phyloP scores from a whole-genome alignment of 1,140 invertebrate genomes.

The Mactra quadrangularis region DNA sequence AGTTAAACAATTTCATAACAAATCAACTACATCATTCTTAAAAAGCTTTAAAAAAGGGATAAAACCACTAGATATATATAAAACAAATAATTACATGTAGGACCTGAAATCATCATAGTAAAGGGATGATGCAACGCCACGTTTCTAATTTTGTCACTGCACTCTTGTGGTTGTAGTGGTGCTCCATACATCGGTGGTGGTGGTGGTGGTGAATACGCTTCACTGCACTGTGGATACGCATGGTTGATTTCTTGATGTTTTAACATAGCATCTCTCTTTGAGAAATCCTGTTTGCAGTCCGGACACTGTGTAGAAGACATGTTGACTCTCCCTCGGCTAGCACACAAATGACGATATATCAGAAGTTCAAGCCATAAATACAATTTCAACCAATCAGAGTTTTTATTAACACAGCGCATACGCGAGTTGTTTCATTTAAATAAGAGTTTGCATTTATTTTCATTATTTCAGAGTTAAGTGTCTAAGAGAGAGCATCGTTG shows the following conservation, averaged over 20 bases:
- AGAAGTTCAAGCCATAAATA: background rate
- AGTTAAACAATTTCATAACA: background rate
- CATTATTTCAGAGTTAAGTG: background rate
- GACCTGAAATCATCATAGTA: background rate
- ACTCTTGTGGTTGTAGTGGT: background rate
- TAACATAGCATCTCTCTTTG: background rate
- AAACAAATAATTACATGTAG: background rate
- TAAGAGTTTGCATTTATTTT: background rate
- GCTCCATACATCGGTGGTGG: no score
- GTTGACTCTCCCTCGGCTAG: conserved; percentile 14
- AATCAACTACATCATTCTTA: background rate
- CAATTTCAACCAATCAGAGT: background rate
- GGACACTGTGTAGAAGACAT: background rate
- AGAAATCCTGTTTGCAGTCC: background rate
- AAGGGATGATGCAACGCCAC: background rate
- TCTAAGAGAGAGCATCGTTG: background rate
- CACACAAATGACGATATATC: background rate
- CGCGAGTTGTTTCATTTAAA: background rate
- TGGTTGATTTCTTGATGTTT: background rate
- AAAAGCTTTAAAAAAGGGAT: background rate
- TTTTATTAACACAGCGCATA: background rate
- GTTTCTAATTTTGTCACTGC: background rate
- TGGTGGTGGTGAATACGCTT: background rate
- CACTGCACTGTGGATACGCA: no score
- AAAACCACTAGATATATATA: background rate